phyloP scores from a whole-genome alignment of 2,888 invertebrate species.

The Diachrysia chrysitis region DNA sequence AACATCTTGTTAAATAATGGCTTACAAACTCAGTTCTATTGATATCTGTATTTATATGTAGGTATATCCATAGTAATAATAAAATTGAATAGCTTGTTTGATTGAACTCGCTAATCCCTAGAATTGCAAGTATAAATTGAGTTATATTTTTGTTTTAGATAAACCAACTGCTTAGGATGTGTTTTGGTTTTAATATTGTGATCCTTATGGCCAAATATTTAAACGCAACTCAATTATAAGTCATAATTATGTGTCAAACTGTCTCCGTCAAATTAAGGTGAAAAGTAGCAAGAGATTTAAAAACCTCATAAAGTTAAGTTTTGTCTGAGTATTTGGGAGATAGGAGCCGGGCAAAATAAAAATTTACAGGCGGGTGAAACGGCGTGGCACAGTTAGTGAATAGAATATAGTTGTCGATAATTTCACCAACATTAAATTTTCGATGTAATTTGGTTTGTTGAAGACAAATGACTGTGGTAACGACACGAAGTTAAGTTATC shows the following conservation, averaged over 20 bases:
- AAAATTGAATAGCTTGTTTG: background rate
- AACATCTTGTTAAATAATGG: slow-evolving; percentile 13
- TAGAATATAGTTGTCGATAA: slow-evolving; percentile 9
- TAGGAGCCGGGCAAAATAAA: too few relatives aligned
- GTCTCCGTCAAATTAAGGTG: too few relatives aligned
- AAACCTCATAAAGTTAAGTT: too few relatives aligned
- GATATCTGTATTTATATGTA: slow-evolving; percentile 12
- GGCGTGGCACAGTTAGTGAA: background rate
- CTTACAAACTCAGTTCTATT: background rate
- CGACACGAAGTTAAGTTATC: slow-evolving; percentile 27
- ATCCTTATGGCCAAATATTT: too few relatives aligned
- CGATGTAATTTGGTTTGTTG: slow-evolving; percentile 19
- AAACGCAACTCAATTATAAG: too few relatives aligned
- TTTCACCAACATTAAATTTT: slow-evolving; percentile 29
- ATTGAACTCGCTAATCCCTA: background rate
- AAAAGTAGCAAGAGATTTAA: too few relatives aligned
- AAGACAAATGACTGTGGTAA: slow-evolving; percentile 17
- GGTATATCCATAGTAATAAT: background rate
- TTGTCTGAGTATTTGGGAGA: too few relatives aligned
- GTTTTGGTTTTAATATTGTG: too few relatives aligned
- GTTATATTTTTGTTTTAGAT: too few relatives aligned
- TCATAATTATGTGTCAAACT: too few relatives aligned
- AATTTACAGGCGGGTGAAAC: background rate
- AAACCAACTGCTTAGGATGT: too few relatives aligned
- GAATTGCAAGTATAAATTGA: too few relatives aligned